phyloP scores from a whole-genome alignment of 1,140 invertebrate species.

The Sinonovacula constricta region DNA sequence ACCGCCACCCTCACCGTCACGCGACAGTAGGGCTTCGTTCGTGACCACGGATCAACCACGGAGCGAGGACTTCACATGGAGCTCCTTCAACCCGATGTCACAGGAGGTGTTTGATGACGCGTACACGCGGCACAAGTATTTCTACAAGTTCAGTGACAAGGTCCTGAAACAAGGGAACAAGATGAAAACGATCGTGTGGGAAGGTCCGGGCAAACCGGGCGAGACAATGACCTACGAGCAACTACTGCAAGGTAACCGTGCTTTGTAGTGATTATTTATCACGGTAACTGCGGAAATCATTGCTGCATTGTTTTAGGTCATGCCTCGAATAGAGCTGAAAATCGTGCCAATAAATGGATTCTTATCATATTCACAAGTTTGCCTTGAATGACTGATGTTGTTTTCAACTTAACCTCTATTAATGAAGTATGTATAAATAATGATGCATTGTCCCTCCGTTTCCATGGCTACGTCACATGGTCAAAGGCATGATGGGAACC shows the following conservation, averaged over 20 bases:
- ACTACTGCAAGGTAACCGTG: conserved; percentile 63
- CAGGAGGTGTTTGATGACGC: conserved; percentile 59
- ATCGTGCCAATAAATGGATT: not conserved
- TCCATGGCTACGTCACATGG: too few relatives aligned
- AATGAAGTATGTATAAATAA: too few relatives aligned
- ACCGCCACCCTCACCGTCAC: conserved; percentile 29
- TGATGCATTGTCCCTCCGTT: too few relatives aligned
- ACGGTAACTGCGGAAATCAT: not conserved
- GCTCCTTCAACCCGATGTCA: conserved; percentile 62
- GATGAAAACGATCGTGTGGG: conserved; percentile 64
- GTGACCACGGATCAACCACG: conserved; percentile 49
- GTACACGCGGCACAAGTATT: conserved; percentile 61
- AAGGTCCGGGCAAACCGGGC: conserved; percentile 63
- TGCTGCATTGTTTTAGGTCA: not conserved
- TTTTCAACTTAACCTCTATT: too few relatives aligned
- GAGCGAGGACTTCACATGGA: conserved; percentile 62
- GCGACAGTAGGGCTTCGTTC: conserved; percentile 28
- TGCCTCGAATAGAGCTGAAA: not conserved
- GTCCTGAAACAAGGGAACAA: conserved; percentile 63
- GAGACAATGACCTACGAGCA: conserved; percentile 69
- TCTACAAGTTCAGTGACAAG: conserved; percentile 63
- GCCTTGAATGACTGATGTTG: too few relatives aligned
- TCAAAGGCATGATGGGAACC: too few relatives aligned
- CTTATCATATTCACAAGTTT: too few relatives aligned
- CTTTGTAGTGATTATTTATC: not conserved